Conservation (phyloP, 2,113 vertebrate species). For the Bostrychus sinensis region DNA sequence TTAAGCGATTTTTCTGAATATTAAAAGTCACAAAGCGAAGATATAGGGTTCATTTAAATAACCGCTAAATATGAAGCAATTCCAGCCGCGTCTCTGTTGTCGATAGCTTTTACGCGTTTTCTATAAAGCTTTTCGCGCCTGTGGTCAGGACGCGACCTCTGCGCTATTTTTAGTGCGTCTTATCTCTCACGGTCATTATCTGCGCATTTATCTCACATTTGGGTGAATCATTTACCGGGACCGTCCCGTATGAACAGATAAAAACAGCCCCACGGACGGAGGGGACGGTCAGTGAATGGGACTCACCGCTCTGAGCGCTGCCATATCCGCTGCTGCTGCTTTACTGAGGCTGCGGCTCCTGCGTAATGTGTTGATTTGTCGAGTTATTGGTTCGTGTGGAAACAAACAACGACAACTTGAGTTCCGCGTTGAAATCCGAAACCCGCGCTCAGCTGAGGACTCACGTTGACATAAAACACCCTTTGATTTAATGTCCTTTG, state of each 20-base stretch:
- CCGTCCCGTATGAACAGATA: not conserved
- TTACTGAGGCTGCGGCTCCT: too few species aligned
- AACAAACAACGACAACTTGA: slow-evolving; percentile 52
- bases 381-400: slow-evolving; percentile 58
- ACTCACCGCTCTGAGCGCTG: slow-evolving; percentile 79
- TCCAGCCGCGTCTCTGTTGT: not conserved
- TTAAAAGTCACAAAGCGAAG: not conserved
- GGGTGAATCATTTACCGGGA: slow-evolving; percentile 56
- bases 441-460: not conserved
- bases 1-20: too few species aligned
- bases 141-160: not conserved
- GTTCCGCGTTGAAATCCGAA: slow-evolving; percentile 67
- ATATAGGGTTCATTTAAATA: not conserved
- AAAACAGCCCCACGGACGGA: not conserved
- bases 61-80: not conserved
- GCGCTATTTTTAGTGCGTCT: not conserved
- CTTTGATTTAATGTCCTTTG: not conserved
- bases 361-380: slow-evolving; percentile 13
- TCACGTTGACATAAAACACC: too few species aligned
- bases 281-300: slow-evolving; percentile 18
- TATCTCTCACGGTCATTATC: not conserved
- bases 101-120: not conserved
- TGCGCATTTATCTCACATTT: not conserved
- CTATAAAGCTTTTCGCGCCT: not conserved
- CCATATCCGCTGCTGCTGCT: slow-evolving; percentile 64